phyloP scores from a whole-genome alignment of 2,888 invertebrate genomes.

The Pterobdella sp. region DNA sequence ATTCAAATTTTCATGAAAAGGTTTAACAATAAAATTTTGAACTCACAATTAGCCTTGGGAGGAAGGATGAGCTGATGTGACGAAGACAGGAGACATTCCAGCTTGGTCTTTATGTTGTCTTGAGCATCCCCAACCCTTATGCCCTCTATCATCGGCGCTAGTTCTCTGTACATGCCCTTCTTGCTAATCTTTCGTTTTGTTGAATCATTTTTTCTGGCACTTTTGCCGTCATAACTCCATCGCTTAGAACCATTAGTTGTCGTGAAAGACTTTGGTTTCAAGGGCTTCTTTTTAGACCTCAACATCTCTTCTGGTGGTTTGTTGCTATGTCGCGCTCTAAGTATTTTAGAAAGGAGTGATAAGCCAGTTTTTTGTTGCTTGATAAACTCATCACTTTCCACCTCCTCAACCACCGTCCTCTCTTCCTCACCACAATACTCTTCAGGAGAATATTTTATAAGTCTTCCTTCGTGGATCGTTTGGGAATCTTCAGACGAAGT shows the following conservation, averaged over 20 bases:
- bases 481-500: not conserved
- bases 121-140: conserved; percentile 29
- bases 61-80: conserved; percentile 38
- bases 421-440: not conserved
- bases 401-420: not conserved
- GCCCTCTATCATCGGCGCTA: conserved; percentile 34
- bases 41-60: conserved; percentile 48
- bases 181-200: not conserved
- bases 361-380: not conserved
- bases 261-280: conserved; percentile 11
- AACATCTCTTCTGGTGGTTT: not conserved
- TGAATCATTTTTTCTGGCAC: too few relatives aligned
- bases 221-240: not conserved
- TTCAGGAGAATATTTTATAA: not conserved
- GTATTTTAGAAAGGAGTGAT: not conserved
- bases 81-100: conserved; percentile 30
- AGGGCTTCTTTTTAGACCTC: conserved; percentile 12
- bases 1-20: not conserved
- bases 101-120: conserved; percentile 31
- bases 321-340: not conserved
- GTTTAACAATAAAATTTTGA: not conserved
- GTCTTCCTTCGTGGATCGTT: not conserved
- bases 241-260: not conserved
- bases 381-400: not conserved
- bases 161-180: conserved; percentile 31